Base-by-base conservation (phyloP, 1,140 invertebrate genomes). In the Drosophila ananassae region DNA sequence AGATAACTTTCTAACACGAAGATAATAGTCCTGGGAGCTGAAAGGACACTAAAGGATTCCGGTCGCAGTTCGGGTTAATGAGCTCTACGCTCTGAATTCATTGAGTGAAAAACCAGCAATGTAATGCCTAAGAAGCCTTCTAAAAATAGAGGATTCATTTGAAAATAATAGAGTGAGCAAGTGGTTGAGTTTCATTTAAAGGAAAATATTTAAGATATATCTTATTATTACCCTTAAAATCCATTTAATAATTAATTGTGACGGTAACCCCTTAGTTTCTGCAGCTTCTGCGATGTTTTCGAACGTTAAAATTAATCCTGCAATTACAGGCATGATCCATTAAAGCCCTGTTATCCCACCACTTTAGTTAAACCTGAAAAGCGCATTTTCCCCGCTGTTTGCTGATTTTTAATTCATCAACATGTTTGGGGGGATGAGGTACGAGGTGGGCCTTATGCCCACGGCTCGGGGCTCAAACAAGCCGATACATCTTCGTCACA, bases 401-500 rank as follows among this genome's bases (percentile, higher is more conserved):
- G 78, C 67, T 77, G 78, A 81, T 81, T 81, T 81, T 81, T 81
- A 81, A 81, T 81, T 81, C 79, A 81, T 81, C 73, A 81, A 66
- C 66, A 59, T 60, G 61, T 77, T 64, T 44, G n/a, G 47, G 32
- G 68, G 41, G 41, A 46, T 21, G 17, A 22, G 32, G 13, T 4
- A n/a, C 41, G 5, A 41, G 39, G 39, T n/a, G 41, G 17, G 41
- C n/a, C 46, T 46, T 41, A 25, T 58, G 64, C 64, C 47, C 54
- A 54, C 28, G 39, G 30, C 47, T 56, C 13, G 17, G 37, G 34
- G 39, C 5, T 46, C 34, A 58, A 56, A 56, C 56, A 57, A 72
- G 52, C 76, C 79, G 79, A 81, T 81, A 81, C 73, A 81, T 81
- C 78, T 77, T 81, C 79, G 67, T 81, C 73, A 81, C 78, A 81